These are phyloP conservation scores for Actias luna DNA, from an alignment of 2,888 invertebrate species.

Conservation along the genomic window DNA sequence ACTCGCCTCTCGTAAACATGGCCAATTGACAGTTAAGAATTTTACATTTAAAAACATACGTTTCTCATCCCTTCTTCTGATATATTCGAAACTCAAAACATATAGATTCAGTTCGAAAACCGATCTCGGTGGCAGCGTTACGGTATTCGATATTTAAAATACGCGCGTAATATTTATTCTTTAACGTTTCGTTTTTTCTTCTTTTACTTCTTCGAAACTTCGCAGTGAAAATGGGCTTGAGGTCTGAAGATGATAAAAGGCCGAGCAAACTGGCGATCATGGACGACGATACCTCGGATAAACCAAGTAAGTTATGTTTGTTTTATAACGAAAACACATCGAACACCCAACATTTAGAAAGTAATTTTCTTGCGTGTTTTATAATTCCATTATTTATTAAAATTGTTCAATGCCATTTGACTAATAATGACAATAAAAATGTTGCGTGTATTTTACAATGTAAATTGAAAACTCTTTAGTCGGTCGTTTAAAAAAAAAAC, in stretches of 20 bases:
- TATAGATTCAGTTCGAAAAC: not conserved
- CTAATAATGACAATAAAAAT: no score
- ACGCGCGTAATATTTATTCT: constrained; percentile 31
- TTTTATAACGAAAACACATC: not conserved
- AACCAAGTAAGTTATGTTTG: constrained; percentile 60
- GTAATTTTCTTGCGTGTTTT: no score
- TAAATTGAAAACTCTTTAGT: no score
- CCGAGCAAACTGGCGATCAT: constrained; percentile 78
- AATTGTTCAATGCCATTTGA: not conserved
- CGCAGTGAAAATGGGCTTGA: constrained; percentile 75
- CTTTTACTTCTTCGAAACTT: constrained; percentile 25
- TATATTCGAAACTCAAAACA: not conserved
- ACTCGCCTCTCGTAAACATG: constrained; percentile 50
- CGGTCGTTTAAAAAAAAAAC: no score
- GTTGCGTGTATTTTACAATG: no score
- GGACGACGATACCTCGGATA: constrained; percentile 68
- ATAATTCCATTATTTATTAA: no score
- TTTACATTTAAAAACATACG: constrained; percentile 24
- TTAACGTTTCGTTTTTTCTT: constrained; percentile 27
- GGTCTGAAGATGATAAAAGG: constrained; percentile 70
- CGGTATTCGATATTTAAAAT: constrained; percentile 25
- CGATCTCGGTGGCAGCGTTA: constrained; percentile 12
- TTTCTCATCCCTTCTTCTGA: not conserved
- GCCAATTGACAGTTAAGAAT: constrained; percentile 56
- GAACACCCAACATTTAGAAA: not conserved